A percentile compares a stretch with the other conserved stretches of the same genome.
These are phyloP conservation scores for Babyrousa celebensis DNA, from an alignment of 2,797 vertebrate species.

Conservation along the genomic window DNA sequence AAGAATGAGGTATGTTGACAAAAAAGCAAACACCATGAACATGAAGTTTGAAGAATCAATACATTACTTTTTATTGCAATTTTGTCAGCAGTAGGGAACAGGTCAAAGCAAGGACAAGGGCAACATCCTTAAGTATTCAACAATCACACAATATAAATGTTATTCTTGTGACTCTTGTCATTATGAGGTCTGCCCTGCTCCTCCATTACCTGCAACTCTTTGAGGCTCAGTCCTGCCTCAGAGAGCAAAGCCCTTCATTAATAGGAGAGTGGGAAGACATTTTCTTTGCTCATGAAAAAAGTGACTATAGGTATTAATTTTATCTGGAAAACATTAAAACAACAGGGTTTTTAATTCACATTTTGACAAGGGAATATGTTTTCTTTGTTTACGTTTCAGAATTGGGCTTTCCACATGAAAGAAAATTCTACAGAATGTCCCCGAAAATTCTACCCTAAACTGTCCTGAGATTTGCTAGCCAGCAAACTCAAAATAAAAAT, in stretches of 20 bases:
- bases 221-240: background rate
- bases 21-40: background rate
- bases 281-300: constrained; percentile 39
- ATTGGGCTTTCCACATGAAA: constrained; percentile 56
- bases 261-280: background rate
- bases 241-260: background rate
- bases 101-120: constrained; percentile 8
- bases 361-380: constrained; percentile 66
- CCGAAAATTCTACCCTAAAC: constrained; percentile 27
- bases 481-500: constrained; percentile 45
- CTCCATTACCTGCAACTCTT: background rate
- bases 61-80: background rate
- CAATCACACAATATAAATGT: background rate
- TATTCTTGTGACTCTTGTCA: constrained; percentile 22
- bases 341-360: constrained; percentile 64
- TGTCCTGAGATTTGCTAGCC: constrained; percentile 51
- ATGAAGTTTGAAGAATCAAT: background rate
- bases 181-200: background rate
- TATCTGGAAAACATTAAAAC: constrained; percentile 67
- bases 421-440: constrained; percentile 64
- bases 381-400: constrained; percentile 71
- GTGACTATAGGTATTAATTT: constrained; percentile 57
- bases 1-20: background rate
- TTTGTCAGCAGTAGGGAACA: background rate
- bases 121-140: background rate